Base-by-base conservation (phyloP, 2,113 vertebrate species). In the Oceanites oceanicus region DNA sequence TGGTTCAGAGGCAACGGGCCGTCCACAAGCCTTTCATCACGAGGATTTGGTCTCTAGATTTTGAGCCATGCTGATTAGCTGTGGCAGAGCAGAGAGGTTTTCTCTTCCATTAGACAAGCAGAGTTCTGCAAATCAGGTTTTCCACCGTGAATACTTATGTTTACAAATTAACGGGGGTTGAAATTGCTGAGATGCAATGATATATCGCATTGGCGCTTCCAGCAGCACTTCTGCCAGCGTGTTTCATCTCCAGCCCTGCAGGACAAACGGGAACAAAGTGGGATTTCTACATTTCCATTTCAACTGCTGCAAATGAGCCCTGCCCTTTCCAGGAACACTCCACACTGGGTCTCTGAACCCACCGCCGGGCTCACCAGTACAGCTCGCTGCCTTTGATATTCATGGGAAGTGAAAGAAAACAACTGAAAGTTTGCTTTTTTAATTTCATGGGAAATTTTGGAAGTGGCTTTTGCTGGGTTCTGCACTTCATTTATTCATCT, bases 371-470 rank as follows among this genome's bases (percentile, higher is more conserved):
- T 92, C 92, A 29, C 61, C 44, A 32, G 29, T 7, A 18, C 87
- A 63, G 44, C 62, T 23, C 30, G 0, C 56, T 45, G 78, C 71
- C 86, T 95, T 79, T 73, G 82, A 68, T 92, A 93, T 93, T 95
- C 71, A 75, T 25, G 53, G 49, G 36, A 72, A 91, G 77, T 0
- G 27, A 90, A 81, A 62, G 90, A 62, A 88, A 94, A 92, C 88
- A 74, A 36, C n/a, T 4, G 42, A 83, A 65, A 44, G 73, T 93
- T 95, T 93, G 85, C 91, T 86, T 91, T 91, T 92, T 87, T 94
- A 82, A 93, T 95, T 96, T 90, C 93, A 95, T 72, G 94, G 88
- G 90, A 92, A 96, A 96, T 96, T 89, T 71, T 40, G 76, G 47
- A 70, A 72, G 80, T 86, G 76, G 66, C 50, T 90, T 56, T 66